These are phyloP conservation scores for Tetropium fuscum DNA, from an alignment of 2,888 invertebrate genomes.

Conservation along the genomic window DNA sequence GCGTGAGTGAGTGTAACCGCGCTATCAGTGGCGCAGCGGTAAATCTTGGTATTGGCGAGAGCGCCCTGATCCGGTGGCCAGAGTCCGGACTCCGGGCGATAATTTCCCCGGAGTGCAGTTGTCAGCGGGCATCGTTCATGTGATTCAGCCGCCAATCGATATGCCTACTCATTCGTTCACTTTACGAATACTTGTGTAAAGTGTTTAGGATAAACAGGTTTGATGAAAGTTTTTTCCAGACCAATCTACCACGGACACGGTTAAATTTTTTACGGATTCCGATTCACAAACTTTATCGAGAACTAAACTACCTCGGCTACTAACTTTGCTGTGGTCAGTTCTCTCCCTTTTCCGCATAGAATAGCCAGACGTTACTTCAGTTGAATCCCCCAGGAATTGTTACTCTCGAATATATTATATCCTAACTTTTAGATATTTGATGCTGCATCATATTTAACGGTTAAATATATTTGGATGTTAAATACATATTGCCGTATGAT, in stretches of 20 bases:
- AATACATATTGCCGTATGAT: no score
- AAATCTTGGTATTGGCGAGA: slow-evolving; percentile 52
- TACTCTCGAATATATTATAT: no score
- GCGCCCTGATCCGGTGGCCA: slow-evolving; percentile 39
- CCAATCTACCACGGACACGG: slow-evolving; percentile 11
- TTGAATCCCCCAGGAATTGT: no score
- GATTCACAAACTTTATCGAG: no score
- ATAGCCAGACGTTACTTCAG: no score
- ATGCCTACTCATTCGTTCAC: slow-evolving; percentile 37
- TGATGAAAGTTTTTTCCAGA: slow-evolving; percentile 25
- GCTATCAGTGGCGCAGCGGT: slow-evolving; percentile 51
- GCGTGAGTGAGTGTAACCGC: slow-evolving; percentile 44
- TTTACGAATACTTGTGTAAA: slow-evolving; percentile 24
- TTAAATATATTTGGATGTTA: no score
- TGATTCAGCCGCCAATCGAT: slow-evolving; percentile 51
- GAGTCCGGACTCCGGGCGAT: slow-evolving; percentile 51
- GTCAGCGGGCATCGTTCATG: slow-evolving; percentile 56
- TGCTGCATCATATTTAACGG: no score
- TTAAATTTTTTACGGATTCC: slow-evolving; percentile 12
- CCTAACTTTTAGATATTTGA: no score
- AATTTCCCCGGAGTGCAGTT: slow-evolving; percentile 60
- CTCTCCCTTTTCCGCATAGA: no score
- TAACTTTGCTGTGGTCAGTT: no score
- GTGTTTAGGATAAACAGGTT: slow-evolving; percentile 34
- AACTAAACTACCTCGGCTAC: no score